Base-by-base conservation (phyloP, 2,113 vertebrate genomes). In the Notiomystis cincta region DNA sequence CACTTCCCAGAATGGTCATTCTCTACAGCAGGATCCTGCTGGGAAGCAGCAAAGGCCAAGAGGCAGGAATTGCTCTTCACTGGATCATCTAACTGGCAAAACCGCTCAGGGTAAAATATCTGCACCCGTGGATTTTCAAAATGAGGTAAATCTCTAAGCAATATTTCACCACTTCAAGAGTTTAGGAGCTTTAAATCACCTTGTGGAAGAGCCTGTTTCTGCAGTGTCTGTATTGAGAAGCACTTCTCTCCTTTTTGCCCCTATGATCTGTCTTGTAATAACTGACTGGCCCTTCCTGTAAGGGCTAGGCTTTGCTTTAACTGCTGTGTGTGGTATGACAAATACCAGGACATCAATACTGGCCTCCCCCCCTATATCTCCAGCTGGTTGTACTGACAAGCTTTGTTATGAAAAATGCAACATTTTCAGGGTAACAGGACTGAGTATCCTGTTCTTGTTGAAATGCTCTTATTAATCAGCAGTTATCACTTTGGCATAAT, bases 231-330 rank as follows among this genome's bases (percentile, higher is more conserved):
- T 40, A 57, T 0, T 48, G 56, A 70, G 42, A 69, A 91, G 38
- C 13, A 48, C 19, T 61, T 62, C 11, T 65, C 38, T 85, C 40
- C 27, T 48, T 77, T 87, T 73, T 20, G 8, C 27, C 31, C 18
- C 42, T 57, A 4, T 0, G 1, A 50, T 22, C 28, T 1, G 1
- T 65, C 7, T 9, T 17, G 12, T 37, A 61, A 13, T 37, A 60
- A 65, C 25, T 16, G 35, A 57, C 20, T 8, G 33, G 28, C 8
- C 42, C 38, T 65, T 48, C 28, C 61, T 69, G 42, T 64, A 47
- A 24, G 16, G 61, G 28, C 30, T 70, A 14, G 53, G 16, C n/a
- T 66, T 61, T 37, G 17, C 40, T 67, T 38, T 58, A 62, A 23
- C 35, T 61, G 45, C 15, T 89, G 2, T 27, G 57, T n/a, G 15